Evolutionary conservation across 2,888 invertebrate genomes (phyloP), one percentile per base, ranked within the genome.

Genomic region (Apamea monoglypha): DNA sequence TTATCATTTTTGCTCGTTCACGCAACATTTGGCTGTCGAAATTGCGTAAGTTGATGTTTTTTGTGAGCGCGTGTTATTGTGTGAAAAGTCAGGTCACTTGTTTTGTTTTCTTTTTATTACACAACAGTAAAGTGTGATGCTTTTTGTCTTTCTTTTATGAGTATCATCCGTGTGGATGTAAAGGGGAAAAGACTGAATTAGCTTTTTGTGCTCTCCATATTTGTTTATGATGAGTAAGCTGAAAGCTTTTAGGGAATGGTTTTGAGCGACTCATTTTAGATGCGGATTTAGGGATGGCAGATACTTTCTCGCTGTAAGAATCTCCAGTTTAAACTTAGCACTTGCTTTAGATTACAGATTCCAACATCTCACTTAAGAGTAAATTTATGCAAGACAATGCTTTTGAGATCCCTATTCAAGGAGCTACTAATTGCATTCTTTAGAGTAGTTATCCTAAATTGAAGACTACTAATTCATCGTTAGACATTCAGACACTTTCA

Each of bases 1-100:
- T 92, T 90, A 89, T 91, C 79, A 89, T 90, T 88, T 89, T 88
- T 86, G 89, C 82, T 84, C 79, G 86, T 91, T 88, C 90, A 88
- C 82, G 90, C 89, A 91, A 89, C 87, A 70, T 79, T 56, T 77
- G 78, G 76, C 61, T 76, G 85, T 61, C 66, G 79, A 74, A 71
- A 80, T 90, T 88, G 84, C 83, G 85, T 77, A 89, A 89, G 73
- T 68, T 82, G 79, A 82, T 84, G 85, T 78, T 88, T 83, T 84
- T 82, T 88, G 82, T 80, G 83, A 61, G 78, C 64, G 81, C 78
- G 80, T 75, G 81, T 88, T 82, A 82, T 87, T 84, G 88, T 89
- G 88, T 83, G 89, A 89, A 89, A 88, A 89, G 89, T 85, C 83
- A 84, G 88, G 77, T 77, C 82, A 81, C 67, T 76, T 79, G 76